Conservation (phyloP, 1,140 invertebrate species). For the Ectropis grisescens region DNA sequence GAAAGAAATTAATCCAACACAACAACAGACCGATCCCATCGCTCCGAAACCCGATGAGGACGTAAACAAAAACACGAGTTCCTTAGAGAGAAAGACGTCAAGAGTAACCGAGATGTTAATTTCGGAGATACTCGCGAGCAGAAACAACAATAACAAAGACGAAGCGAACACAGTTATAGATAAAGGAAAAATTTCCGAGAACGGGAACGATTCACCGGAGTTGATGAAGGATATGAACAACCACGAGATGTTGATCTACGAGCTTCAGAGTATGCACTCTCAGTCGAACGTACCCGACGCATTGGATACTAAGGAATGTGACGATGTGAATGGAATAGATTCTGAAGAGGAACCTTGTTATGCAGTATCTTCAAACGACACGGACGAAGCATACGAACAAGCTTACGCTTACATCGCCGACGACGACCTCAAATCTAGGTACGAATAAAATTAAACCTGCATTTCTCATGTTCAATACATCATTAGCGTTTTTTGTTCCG, state of each 20-base stretch:
- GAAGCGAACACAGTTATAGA: constrained; percentile 57
- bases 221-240: constrained; percentile 71
- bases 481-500: constrained; percentile 5
- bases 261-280: constrained; percentile 70
- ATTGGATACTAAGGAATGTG: constrained; percentile 28
- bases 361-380: constrained; percentile 41
- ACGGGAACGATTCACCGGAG: constrained; percentile 40
- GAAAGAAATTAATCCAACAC: constrained; percentile 26
- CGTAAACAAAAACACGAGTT: constrained; percentile 46
- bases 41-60: constrained; percentile 21
- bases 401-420: constrained; percentile 56
- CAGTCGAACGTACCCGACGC: constrained; percentile 46
- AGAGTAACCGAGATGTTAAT: constrained; percentile 65
- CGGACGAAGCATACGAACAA: constrained; percentile 37
- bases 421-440: constrained; percentile 62
- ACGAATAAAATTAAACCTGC: constrained; percentile 8
- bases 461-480: constrained; percentile 3
- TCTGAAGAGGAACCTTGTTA: constrained; percentile 49
- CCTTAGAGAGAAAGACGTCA: constrained; percentile 54
- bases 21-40: constrained; percentile 19
- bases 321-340: constrained; percentile 34
- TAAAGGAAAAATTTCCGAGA: constrained; percentile 51
- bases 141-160: constrained; percentile 58
- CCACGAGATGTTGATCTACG: constrained; percentile 72
- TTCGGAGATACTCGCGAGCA: constrained; percentile 65